Evolutionary conservation across 2,113 vertebrate genomes (phyloP).

Genomic region (Odocoileus virginianus): DNA sequence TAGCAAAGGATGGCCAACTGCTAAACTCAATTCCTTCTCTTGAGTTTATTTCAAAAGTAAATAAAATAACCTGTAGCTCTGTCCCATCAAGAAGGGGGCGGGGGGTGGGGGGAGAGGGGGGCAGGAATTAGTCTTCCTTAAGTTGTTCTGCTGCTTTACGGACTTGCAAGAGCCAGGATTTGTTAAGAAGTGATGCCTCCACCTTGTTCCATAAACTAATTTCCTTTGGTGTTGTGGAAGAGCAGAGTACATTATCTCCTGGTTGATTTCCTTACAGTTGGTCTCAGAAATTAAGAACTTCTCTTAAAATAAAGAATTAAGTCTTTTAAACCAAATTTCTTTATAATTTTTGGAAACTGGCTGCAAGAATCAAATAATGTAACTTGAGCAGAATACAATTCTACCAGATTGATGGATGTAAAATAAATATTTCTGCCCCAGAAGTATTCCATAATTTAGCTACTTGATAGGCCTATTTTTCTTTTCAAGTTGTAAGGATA

Average conservation of each 20-base stretch:
- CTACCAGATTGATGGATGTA: neutral
- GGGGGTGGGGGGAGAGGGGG: neutral
- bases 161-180: neutral
- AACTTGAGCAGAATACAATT: neutral
- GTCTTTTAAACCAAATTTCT: neutral
- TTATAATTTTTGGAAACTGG: conserved; percentile 25
- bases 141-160: neutral
- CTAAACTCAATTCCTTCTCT: conserved; percentile 68
- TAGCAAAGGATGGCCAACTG: conserved; percentile 27
- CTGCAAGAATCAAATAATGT: conserved; percentile 4
- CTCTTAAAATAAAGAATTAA: conserved; percentile 23
- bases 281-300: conserved; percentile 26
- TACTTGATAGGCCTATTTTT: neutral
- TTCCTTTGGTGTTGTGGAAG: neutral
- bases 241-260: neutral
- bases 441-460: neutral
- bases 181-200: neutral
- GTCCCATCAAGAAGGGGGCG: conserved; percentile 20
- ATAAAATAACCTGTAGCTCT: conserved; percentile 53
- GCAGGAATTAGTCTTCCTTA: neutral
- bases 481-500: conserved; percentile 14
- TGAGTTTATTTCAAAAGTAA: conserved; percentile 32
- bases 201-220: neutral
- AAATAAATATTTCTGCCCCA: neutral
- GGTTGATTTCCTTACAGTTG: neutral